Base-by-base conservation (phyloP, 2,888 invertebrate genomes). In the Torymus auratus region DNA sequence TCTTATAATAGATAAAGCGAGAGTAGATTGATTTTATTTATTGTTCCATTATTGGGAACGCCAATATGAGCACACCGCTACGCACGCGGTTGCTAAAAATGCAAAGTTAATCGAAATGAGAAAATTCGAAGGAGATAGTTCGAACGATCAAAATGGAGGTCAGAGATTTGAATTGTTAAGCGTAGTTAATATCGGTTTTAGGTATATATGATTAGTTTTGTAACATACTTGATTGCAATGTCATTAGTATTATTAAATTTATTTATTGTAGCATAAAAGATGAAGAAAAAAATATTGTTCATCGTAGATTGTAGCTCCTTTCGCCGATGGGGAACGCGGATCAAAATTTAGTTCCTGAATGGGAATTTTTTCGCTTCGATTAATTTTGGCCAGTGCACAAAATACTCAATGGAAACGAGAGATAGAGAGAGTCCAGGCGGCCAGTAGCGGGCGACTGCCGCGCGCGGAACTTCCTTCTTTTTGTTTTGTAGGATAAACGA, bases 11-110 rank as follows among this genome's bases (percentile, higher is more conserved):
- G 77, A 58, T 64, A 64, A 69, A 77, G 87, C 85, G 86, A 88
- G 86, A 86, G 87, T 89, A 89, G 89, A 88, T 90, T 89, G 88
- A 89, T 88, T 89, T 89, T 90, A 90, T 90, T 90, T 90, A 90
- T 90, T 90, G 88, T 90, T 89, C 88, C 87, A 67, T 77, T 80
- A 70, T 80, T 50, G 72, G 82, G 73, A 82, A 82, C 82, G 82
- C 79, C 70, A 41, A 41, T 41, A 41, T 7, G 7, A 10, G 41
- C 60, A 28, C 67, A 20, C 65, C 81, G 74, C 74, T 70, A 41
- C 73, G 68, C 55, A 74, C 65, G 67, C 56, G 75, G 67, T 41
- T 41, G 41, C 41, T 41, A 4, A 28, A 20, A 64, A 28, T 4
- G 52, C 78, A 70, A 78, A 74, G 76, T 82, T 82, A 76, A 76